A percentile compares a stretch with the other conserved stretches of the same genome.
phyloP scores from a whole-genome alignment of 2,113 vertebrate species.

The Athene noctua region DNA sequence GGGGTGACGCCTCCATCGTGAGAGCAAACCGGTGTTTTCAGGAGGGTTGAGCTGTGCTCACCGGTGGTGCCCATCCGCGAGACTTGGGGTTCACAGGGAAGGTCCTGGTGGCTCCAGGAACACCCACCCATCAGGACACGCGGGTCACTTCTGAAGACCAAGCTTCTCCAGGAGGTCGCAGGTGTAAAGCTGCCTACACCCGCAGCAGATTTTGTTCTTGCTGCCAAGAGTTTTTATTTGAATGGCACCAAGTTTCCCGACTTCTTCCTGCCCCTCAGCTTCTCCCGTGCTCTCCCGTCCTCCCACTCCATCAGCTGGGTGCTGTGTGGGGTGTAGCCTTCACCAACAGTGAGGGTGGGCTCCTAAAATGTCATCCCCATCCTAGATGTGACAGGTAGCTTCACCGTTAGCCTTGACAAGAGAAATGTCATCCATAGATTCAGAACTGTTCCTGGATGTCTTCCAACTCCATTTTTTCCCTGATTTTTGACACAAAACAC shows the following conservation, averaged over 20 bases:
- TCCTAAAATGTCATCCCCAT: not conserved
- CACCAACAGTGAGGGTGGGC: not conserved
- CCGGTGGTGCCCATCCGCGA: no score
- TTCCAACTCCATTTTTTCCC: not conserved
- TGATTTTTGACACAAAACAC: not conserved
- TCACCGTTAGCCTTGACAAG: not conserved
- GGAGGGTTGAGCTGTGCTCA: not conserved
- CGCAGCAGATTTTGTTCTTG: not conserved
- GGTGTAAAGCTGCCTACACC: not conserved
- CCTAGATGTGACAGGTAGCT: not conserved
- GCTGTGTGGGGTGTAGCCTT: not conserved
- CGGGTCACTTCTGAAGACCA: not conserved
- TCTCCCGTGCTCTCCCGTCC: not conserved
- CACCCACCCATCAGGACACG: accelerated
- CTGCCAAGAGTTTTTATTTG: not conserved
- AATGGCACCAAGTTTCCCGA: not conserved
- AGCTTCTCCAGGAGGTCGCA: not conserved
- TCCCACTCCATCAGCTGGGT: not conserved
- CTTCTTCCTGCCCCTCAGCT: not conserved
- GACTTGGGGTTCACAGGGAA: not conserved
- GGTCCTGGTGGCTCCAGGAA: not conserved
- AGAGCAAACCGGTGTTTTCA: not conserved
- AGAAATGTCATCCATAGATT: not conserved
- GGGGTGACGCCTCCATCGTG: not conserved
- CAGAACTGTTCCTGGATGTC: not conserved